Evolutionary conservation across 2,797 vertebrate species (phyloP).

Genomic region (Brachymystax lenok): DNA sequence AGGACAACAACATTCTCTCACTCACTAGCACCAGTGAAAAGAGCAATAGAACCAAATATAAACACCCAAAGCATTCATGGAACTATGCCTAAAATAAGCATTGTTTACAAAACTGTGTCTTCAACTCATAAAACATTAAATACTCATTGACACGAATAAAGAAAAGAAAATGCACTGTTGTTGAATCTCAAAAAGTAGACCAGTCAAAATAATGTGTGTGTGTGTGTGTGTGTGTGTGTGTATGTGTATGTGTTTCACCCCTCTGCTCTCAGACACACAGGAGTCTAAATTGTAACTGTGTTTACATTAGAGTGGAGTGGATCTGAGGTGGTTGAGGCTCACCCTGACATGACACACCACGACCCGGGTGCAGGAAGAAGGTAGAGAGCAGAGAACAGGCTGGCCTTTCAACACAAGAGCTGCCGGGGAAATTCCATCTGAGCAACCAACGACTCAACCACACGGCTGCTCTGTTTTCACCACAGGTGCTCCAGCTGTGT

Average conservation of each 20-base stretch:
- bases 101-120: no score
- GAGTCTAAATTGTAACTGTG: constrained; percentile 2
- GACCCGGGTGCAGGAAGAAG: neutral
- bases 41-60: no score
- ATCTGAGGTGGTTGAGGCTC: neutral
- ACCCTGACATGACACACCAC: neutral
- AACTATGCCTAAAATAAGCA: no score
- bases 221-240: no score
- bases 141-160: no score
- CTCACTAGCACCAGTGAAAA: no score
- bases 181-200: no score
- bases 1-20: no score
- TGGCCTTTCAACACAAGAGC: neutral
- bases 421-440: constrained; percentile 15
- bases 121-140: no score
- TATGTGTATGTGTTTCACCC: neutral
- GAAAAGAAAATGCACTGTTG: no score
- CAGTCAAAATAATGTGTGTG: no score
- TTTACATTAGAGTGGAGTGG: neutral
- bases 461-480: neutral
- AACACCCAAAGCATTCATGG: no score
- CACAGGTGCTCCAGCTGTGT: neutral
- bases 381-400: neutral
- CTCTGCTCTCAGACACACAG: neutral
- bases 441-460: neutral